Conservation (phyloP, 2,113 vertebrate genomes). For the Crotalus viridis region DNA sequence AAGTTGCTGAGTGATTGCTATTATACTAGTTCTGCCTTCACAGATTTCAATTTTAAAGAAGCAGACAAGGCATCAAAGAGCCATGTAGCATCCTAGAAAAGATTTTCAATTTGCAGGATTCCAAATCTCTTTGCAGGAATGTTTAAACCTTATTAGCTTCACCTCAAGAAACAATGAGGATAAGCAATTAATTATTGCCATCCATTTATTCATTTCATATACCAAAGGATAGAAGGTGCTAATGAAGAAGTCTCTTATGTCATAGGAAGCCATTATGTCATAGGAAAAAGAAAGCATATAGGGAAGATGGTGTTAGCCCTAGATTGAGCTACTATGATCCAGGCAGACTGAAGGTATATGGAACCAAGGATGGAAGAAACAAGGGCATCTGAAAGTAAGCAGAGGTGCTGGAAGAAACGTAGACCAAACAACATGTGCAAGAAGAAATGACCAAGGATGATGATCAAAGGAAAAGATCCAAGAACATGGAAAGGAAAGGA, state of each 20-base stretch:
- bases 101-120: neutral
- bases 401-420: neutral
- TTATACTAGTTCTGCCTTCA: neutral
- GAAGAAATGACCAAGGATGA: neutral
- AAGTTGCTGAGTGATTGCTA: neutral
- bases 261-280: neutral
- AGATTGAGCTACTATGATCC: neutral
- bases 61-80: neutral
- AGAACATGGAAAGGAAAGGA: neutral
- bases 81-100: neutral
- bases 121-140: neutral
- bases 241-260: neutral
- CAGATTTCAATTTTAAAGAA: neutral
- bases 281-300: neutral
- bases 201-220: neutral
- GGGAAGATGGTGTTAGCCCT: neutral
- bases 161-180: neutral
- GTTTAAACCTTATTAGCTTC: neutral
- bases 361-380: neutral
- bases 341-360: neutral
- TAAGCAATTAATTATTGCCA: neutral
- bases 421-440: neutral
- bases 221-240: neutral
- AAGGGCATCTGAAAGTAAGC: neutral
- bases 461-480: neutral